phyloP scores from a whole-genome alignment of 2,797 vertebrate genomes.

The Tangara arthus region DNA sequence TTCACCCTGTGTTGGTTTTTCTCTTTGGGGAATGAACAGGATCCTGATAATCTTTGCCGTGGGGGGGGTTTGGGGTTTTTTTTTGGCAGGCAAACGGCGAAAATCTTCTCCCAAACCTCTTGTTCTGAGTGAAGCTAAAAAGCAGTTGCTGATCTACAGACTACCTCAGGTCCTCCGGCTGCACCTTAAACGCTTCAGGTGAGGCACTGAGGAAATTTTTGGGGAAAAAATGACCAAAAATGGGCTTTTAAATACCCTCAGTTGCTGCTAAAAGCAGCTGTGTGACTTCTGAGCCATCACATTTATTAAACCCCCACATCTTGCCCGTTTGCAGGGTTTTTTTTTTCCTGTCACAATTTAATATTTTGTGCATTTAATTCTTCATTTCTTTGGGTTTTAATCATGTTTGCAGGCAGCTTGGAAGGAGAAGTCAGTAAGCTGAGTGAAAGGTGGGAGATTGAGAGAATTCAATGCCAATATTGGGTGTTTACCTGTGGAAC shows the following conservation, averaged over 20 bases:
- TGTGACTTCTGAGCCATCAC: neutral
- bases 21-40: neutral
- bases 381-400: neutral
- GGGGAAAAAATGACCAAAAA: neutral
- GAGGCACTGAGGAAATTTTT: neutral
- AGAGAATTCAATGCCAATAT: neutral
- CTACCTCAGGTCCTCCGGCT: slow-evolving; percentile 99
- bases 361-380: neutral
- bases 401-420: neutral
- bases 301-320: accelerated
- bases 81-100: slow-evolving; percentile 86
- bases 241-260: accelerated
- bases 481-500: neutral
- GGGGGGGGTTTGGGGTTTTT: neutral
- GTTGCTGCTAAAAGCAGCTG: neutral
- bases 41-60: neutral
- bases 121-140: slow-evolving; percentile 94
- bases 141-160: slow-evolving; percentile 99
- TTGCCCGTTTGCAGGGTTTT: accelerated
- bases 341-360: neutral
- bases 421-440: neutral
- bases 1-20: neutral
- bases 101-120: slow-evolving; percentile 96
- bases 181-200: slow-evolving; percentile 99
- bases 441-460: neutral